Conservation (phyloP, 2,888 invertebrate genomes). For the Diarsia brunnea region DNA sequence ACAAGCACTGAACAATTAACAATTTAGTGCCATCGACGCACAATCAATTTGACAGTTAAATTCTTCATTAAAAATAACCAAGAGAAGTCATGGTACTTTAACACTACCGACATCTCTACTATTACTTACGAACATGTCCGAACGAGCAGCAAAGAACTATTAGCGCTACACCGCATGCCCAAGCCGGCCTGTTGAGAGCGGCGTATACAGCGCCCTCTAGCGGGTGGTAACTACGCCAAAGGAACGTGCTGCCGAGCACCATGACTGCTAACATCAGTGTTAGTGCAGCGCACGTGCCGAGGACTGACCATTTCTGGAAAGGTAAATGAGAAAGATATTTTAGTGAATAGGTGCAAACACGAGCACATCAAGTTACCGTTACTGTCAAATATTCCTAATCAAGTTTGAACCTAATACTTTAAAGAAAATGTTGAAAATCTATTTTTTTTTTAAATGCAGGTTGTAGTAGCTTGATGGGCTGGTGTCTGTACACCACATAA, state of each 20-base stretch:
- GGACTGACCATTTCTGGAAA: constrained; percentile 86
- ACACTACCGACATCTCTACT: not conserved
- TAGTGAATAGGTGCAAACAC: not conserved
- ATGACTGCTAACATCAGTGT: constrained; percentile 85
- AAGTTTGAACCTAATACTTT: no score
- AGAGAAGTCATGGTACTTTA: not conserved
- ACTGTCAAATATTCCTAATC: no score
- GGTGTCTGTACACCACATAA: not conserved
- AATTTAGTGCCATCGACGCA: not conserved
- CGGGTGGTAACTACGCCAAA: constrained; percentile 87
- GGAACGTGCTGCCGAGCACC: constrained; percentile 87
- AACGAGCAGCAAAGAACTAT: constrained; percentile 89
- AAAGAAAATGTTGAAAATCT: no score
- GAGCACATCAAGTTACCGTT: no score
- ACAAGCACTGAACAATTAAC: not conserved
- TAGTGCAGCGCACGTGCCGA: constrained; percentile 82
- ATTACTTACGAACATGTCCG: constrained; percentile 86
- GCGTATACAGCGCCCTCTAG: constrained; percentile 90
- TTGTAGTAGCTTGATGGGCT: no score
- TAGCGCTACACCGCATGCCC: constrained; percentile 88
- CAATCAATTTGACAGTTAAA: not conserved
- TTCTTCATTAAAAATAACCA: not conserved
- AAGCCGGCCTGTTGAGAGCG: constrained; percentile 89
- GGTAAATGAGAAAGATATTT: not conserved
- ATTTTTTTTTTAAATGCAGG: no score